Percentiles rank a stretch among this genome's conserved stretches.
Conservation (phyloP, 2,113 vertebrate species). For the Brevimyrus niger region DNA sequence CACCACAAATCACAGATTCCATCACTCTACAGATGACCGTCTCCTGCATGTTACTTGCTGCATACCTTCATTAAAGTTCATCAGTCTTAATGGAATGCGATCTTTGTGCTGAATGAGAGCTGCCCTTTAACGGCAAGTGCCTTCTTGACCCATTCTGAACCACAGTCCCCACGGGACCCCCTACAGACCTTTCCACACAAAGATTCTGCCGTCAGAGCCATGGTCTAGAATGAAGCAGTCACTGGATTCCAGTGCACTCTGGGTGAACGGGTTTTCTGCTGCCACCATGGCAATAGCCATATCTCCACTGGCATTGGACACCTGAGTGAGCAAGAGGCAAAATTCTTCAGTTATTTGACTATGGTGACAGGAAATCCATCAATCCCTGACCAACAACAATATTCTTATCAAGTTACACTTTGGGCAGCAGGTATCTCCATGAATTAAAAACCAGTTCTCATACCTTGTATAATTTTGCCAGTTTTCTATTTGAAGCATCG, state of each 20-base stretch:
- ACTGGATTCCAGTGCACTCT: slow-evolving; percentile 59
- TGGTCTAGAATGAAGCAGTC: slow-evolving; percentile 83
- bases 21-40: not conserved
- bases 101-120: not conserved
- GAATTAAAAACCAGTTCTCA: not conserved
- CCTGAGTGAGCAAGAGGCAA: slow-evolving; percentile 45
- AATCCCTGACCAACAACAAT: not conserved
- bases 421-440: not conserved
- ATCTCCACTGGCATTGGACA: slow-evolving; percentile 64
- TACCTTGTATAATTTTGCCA: slow-evolving; percentile 79
- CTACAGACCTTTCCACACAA: slow-evolving; percentile 71
- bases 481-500: slow-evolving; percentile 63
- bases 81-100: not conserved
- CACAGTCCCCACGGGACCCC: not conserved
- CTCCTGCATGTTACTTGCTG: not conserved
- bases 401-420: not conserved
- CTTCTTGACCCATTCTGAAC: not conserved
- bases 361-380: not conserved
- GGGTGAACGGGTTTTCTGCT: slow-evolving; percentile 72
- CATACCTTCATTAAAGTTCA: not conserved
- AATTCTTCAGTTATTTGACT: not conserved
- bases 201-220: slow-evolving; percentile 67
- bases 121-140: not conserved
- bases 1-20: not conserved
- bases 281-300: slow-evolving; percentile 67